Evolutionary conservation across 2,113 vertebrate genomes (phyloP).

Genomic region (Hucho hucho): DNA sequence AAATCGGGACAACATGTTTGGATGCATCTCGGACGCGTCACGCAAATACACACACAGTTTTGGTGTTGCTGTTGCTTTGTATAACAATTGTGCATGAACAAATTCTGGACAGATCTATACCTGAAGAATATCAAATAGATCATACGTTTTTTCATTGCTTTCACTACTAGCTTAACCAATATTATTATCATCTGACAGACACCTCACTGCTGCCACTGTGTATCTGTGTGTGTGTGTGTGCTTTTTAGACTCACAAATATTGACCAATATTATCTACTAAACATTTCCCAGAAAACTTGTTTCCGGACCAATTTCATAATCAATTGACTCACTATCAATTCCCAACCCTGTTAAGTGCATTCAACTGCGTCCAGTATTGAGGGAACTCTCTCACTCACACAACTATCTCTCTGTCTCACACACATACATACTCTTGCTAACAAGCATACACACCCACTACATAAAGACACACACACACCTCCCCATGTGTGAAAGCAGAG

Average conservation of each 20-base stretch:
- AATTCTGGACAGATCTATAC: background rate
- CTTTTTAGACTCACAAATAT: background rate
- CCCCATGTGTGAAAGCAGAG: no score
- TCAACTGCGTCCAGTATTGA: background rate
- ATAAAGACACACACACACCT: no score
- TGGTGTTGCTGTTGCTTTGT: no score
- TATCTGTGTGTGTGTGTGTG: no score
- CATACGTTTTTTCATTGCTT: background rate
- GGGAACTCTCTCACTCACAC: no score
- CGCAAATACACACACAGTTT: background rate
- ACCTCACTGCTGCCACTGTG: background rate
- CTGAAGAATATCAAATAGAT: background rate
- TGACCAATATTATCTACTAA: conserved; percentile 4
- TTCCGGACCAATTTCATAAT: conserved; percentile 9
- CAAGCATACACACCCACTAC: no score
- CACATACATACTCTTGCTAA: no score
- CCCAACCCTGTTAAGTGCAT: background rate
- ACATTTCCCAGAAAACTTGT: background rate
- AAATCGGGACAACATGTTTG: no score
- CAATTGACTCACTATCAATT: conserved; percentile 11
- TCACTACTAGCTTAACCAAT: background rate
- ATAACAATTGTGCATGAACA: no score
- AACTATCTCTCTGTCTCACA: no score
- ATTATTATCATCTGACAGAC: background rate
- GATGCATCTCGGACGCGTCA: background rate